phyloP scores from a whole-genome alignment of 2,113 vertebrate species.

The Dromas ardeola region DNA sequence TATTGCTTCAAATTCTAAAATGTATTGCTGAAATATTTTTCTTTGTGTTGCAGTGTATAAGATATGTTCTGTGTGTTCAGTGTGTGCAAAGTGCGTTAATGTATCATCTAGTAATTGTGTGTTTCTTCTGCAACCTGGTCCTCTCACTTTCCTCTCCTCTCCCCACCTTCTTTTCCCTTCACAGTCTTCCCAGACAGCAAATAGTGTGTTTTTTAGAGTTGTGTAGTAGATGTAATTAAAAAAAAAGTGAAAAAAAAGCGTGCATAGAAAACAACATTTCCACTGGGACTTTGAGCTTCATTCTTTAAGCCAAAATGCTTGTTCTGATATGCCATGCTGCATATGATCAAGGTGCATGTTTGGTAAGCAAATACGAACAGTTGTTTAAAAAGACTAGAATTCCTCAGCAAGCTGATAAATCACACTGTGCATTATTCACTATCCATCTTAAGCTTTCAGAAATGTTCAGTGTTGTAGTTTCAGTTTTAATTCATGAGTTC shows the following conservation, averaged over 20 bases:
- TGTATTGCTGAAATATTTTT: not conserved
- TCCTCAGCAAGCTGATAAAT: not conserved
- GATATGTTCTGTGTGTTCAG: not conserved
- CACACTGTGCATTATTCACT: not conserved
- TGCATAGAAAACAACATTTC: not conserved
- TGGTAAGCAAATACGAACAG: not conserved
- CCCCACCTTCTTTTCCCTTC: not conserved
- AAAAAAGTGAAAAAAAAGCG: not conserved
- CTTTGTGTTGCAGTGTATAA: not conserved
- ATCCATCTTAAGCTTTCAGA: not conserved
- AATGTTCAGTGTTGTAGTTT: not conserved
- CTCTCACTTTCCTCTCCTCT: not conserved
- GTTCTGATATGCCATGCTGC: not conserved
- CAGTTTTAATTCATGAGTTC: not conserved
- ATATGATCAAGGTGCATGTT: not conserved
- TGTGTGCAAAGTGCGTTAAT: not conserved
- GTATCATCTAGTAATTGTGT: not conserved
- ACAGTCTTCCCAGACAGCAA: not conserved
- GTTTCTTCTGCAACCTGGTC: not conserved
- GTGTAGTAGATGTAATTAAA: not conserved
- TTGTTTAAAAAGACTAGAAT: not conserved
- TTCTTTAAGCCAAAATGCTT: not conserved
- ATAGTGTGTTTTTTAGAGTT: not conserved
- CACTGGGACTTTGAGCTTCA: not conserved
- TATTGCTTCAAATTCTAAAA: not conserved